phyloP scores from a whole-genome alignment of 2,113 vertebrate species.

The Leucosticte australis region DNA sequence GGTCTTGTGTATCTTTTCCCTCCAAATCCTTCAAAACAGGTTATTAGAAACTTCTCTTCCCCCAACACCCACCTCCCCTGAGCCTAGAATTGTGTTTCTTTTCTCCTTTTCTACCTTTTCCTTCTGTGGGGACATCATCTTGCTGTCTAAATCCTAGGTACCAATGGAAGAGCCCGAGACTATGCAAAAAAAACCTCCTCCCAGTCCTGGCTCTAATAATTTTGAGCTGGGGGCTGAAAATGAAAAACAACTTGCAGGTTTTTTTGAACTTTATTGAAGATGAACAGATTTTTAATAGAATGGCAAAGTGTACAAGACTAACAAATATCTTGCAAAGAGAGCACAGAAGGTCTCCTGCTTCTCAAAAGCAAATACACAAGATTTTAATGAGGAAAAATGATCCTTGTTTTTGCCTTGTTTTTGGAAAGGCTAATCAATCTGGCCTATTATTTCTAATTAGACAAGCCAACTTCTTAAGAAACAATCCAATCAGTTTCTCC shows the following conservation, averaged over 20 bases:
- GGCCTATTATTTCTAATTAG: constrained; percentile 14
- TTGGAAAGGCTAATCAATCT: neutral
- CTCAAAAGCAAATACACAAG: neutral
- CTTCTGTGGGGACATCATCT: neutral
- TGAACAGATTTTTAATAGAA: neutral
- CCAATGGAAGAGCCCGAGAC: neutral
- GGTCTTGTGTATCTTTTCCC: neutral
- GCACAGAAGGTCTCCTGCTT: neutral
- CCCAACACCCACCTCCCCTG: fast-evolving
- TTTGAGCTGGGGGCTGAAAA: neutral
- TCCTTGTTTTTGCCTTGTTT: neutral
- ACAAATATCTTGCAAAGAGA: neutral
- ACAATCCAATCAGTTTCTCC: neutral
- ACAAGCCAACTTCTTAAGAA: neutral
- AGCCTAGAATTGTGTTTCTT: neutral
- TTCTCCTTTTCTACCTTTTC: neutral
- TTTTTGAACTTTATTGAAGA: neutral
- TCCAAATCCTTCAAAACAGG: neutral
- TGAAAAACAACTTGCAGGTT: neutral
- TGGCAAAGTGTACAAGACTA: neutral
- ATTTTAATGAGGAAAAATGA: constrained; percentile 33
- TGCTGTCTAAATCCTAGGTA: neutral
- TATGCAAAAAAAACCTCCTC: neutral
- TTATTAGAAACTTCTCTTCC: neutral
- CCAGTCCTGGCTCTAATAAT: neutral